Conservation (phyloP, 2,888 invertebrate species). For the Patella depressa region DNA sequence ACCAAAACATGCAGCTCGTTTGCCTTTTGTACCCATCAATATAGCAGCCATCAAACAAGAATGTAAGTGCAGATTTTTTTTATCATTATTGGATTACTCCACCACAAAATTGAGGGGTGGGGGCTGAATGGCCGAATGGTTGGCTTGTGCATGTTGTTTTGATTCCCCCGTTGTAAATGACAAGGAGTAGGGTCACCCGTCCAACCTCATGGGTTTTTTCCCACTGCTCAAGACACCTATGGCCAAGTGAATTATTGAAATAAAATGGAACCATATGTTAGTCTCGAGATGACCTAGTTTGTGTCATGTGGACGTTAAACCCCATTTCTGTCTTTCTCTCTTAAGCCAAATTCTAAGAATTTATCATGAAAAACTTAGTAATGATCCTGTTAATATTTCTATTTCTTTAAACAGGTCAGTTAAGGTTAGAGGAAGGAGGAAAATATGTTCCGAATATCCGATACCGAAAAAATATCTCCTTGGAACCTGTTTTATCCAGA, state of each 20-base stretch:
- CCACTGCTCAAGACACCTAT: no score
- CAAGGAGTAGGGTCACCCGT: no score
- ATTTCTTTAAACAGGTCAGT: constrained; percentile 47
- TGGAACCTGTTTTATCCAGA: constrained; percentile 59
- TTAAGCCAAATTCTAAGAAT: background rate
- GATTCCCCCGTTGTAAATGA: background rate
- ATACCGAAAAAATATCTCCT: constrained; percentile 39
- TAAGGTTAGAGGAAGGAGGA: constrained; percentile 52
- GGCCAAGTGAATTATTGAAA: no score
- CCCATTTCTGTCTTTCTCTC: background rate
- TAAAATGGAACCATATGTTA: no score
- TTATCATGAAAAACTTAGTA: background rate
- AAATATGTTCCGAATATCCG: constrained; percentile 45
- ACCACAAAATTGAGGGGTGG: background rate
- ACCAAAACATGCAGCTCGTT: constrained; percentile 88
- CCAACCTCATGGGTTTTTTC: no score
- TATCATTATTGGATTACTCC: background rate
- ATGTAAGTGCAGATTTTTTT: constrained; percentile 75
- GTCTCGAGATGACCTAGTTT: no score
- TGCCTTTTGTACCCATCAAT: constrained; percentile 80
- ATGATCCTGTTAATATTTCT: background rate
- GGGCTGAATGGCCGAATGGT: background rate
- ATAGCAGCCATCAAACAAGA: constrained; percentile 85
- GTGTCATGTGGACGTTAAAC: no score
- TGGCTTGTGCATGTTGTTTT: background rate